phyloP scores from a whole-genome alignment of 2,888 invertebrate species.

The Andrena bicolor region DNA sequence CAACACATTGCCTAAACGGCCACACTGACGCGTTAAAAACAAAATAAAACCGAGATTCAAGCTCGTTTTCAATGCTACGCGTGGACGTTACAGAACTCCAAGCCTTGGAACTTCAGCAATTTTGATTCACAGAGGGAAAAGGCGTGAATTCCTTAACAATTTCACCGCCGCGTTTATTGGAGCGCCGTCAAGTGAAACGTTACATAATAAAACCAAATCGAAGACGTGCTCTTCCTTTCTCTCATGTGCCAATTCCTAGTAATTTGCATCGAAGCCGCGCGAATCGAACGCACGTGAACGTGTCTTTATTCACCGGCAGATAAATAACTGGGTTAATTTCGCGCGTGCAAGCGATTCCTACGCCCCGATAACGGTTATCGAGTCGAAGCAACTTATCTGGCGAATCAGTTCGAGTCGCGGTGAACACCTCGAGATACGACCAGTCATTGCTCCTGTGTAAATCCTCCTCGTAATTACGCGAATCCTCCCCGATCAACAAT shows the following conservation, averaged over 20 bases:
- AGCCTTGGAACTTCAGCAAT: too few species aligned
- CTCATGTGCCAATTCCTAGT: slow-evolving; percentile 32
- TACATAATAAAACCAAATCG: slow-evolving; percentile 34
- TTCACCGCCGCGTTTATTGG: slow-evolving; percentile 4
- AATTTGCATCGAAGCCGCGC: slow-evolving; percentile 14
- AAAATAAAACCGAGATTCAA: too few species aligned
- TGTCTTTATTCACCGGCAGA: slow-evolving; percentile 4
- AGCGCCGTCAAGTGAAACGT: slow-evolving; percentile 17
- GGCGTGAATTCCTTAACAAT: background rate
- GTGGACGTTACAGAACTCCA: too few species aligned
- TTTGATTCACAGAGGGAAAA: background rate
- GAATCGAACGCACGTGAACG: background rate
- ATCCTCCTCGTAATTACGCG: background rate
- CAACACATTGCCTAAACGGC: too few species aligned
- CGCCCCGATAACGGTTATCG: slow-evolving; percentile 51
- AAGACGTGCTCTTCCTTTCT: slow-evolving; percentile 32
- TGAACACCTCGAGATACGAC: slow-evolving; percentile 12
- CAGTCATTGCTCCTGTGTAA: background rate
- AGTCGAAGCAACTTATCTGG: slow-evolving; percentile 32
- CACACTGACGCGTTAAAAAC: too few species aligned
- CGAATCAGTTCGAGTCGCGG: slow-evolving; percentile 29
- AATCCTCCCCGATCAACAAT: background rate
- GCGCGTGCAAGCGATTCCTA: slow-evolving; percentile 28
- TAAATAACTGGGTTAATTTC: slow-evolving; percentile 45
- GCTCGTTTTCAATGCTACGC: too few species aligned